Base-by-base conservation (phyloP, 2,888 invertebrate genomes). In the Frankliniella fusca region DNA sequence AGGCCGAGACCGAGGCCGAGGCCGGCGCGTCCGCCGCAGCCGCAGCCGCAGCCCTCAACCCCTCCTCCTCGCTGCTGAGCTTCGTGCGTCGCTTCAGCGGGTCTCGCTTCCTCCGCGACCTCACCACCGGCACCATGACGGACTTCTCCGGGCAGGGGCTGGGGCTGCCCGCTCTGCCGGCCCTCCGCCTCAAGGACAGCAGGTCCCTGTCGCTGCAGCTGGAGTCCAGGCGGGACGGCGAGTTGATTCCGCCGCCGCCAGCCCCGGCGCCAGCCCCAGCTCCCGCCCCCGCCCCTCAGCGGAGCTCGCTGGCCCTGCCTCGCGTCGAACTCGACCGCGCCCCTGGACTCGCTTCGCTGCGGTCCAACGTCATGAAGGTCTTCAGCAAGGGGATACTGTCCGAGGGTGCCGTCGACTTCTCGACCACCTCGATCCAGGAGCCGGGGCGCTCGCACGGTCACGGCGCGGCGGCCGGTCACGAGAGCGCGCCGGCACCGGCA, bases 31-130 rank as follows among this genome's bases (percentile, higher is more conserved):
- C 70, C 70, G 70, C n/a, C 23, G 70, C 12, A 12, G 23, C 27
- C 10, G 11, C 9, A 11, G 27, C 8, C 70, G 23, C n/a, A 27
- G 7, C 10, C 2, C 23, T 23, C 70, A 76, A 23, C 70, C 70
- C 70, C 23, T 76, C 70, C 1, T 27, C 70, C 70, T 76, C 70
- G 10, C 70, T 76, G 70, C 70, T 76, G 8, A 76, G 27, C 70
- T 76, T 76, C 70, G 70, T 76, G 27, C 70, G 70, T 8, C 70
- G 70, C 70, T 76, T 76, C 70, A 76, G 70, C 70, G 70, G 70
- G 11, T 27, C 70, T 27, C 70, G 70, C 27, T 76, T 76, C 70
- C 70, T 76, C 11, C 23, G 70, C 23, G 70, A 76, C 27, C 70
- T 76, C 23, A 27, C 70, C 70, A 76, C 70, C 70, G 27, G 27